Percentiles rank a stretch among this genome's conserved stretches.
Conservation (phyloP, 2,888 invertebrate species). For the Rapana venosa region DNA sequence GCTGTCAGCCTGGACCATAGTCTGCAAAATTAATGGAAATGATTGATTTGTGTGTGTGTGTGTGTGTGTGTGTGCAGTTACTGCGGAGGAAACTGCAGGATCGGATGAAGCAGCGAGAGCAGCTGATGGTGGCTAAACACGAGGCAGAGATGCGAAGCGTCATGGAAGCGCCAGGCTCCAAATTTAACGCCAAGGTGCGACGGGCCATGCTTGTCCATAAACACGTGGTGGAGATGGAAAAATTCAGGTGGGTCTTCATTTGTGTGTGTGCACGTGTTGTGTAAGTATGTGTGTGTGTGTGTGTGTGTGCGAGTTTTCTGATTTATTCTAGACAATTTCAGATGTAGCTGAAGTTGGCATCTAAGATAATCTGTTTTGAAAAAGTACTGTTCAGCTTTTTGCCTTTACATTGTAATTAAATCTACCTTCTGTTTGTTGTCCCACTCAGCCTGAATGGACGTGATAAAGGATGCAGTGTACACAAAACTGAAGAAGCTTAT, state of each 20-base stretch:
- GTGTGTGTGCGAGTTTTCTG: not conserved
- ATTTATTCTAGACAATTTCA: no score
- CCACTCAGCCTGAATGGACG: no score
- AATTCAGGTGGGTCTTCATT: slow-evolving; percentile 66
- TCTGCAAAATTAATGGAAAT: no score
- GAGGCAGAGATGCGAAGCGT: slow-evolving; percentile 62
- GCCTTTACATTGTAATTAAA: no score
- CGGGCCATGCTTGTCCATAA: slow-evolving; percentile 69
- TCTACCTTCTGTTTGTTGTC: no score
- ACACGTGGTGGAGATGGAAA: slow-evolving; percentile 73
- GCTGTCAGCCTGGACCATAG: no score
- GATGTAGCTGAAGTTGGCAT: no score
- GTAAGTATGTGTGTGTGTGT: not conserved
- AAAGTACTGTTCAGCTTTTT: no score
- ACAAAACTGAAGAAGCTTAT: no score
- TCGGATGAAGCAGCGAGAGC: slow-evolving; percentile 67
- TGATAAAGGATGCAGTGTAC: no score
- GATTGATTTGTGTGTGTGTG: no score
- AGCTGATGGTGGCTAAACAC: slow-evolving; percentile 64
- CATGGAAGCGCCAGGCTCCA: slow-evolving; percentile 56
- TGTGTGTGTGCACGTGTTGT: not conserved
- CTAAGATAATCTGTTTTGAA: no score
- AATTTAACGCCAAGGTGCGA: slow-evolving; percentile 69
- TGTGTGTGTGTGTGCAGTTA: slow-evolving; percentile 54
- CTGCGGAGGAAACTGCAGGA: slow-evolving; percentile 65